phyloP scores from a whole-genome alignment of 2,888 invertebrate species.

The Athalia cordata region DNA sequence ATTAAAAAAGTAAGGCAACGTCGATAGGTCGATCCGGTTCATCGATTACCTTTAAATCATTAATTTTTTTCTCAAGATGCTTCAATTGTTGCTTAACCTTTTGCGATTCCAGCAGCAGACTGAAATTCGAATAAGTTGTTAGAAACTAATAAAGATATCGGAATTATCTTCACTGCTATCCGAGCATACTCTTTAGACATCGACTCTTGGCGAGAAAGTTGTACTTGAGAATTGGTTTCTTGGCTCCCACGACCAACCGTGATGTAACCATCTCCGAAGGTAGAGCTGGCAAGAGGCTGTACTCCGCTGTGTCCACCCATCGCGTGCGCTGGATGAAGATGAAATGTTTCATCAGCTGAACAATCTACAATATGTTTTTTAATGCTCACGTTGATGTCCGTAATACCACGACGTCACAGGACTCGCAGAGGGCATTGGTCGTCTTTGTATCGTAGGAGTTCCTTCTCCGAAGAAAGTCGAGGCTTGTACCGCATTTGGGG shows the following conservation, averaged over 20 bases:
- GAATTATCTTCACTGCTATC: constrained; percentile 14
- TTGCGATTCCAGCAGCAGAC: constrained; percentile 77
- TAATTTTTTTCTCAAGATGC: constrained; percentile 78
- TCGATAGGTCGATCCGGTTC: no score
- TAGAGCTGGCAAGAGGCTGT: constrained; percentile 64
- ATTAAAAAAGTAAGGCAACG: not conserved
- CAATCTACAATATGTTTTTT: constrained; percentile 7
- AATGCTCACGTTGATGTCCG: constrained; percentile 67
- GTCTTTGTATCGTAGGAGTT: constrained; percentile 66
- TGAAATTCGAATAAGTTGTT: constrained; percentile 55
- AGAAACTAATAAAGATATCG: constrained; percentile 30
- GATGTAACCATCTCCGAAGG: constrained; percentile 74
- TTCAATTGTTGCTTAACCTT: constrained; percentile 78
- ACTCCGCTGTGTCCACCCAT: constrained; percentile 64
- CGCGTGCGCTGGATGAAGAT: constrained; percentile 62
- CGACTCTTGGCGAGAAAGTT: constrained; percentile 67
- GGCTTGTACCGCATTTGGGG: constrained; percentile 63
- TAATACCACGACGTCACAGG: constrained; percentile 75
- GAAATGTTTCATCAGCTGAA: not conserved
- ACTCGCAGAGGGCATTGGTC: constrained; percentile 75
- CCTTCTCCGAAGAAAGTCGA: constrained; percentile 68
- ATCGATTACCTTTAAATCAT: constrained; percentile 75
- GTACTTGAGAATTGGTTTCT: constrained; percentile 66
- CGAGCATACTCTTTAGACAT: constrained; percentile 70
- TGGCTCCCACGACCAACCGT: constrained; percentile 72